These are phyloP conservation scores for Pelosia muscerda DNA, from an alignment of 2,888 invertebrate genomes.

Conservation along the genomic window DNA sequence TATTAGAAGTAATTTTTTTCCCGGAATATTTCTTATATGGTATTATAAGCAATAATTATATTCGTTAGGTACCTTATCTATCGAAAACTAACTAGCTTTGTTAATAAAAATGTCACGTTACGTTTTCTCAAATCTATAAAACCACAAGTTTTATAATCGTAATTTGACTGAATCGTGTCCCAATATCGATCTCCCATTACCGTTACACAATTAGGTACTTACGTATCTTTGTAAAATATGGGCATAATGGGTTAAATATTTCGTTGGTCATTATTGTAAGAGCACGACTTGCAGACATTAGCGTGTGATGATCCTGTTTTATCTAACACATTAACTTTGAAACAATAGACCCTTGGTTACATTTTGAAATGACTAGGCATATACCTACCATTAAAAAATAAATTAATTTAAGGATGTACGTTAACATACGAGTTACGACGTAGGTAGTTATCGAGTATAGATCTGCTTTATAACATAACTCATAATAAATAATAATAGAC, in stretches of 20 bases:
- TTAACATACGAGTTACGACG: background rate
- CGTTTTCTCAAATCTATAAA: no score
- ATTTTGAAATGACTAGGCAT: background rate
- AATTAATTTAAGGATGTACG: background rate
- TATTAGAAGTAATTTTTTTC: no score
- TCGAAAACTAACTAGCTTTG: no score
- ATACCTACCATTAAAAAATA: background rate
- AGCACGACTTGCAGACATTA: background rate
- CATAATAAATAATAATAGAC: no score
- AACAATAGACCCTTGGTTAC: background rate
- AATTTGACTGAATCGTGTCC: no score
- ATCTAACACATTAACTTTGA: background rate
- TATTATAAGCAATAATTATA: no score
- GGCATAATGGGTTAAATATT: background rate
- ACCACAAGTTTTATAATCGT: no score
- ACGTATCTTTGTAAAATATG: background rate
- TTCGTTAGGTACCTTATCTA: no score
- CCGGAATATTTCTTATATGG: no score
- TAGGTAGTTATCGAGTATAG: background rate
- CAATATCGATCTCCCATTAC: slow-evolving; percentile 1
- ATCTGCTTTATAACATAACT: no score
- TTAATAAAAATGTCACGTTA: no score
- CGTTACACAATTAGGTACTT: background rate
- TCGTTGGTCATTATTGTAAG: background rate
- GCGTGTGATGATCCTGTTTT: background rate